Evolutionary conservation across 2,888 invertebrate genomes (phyloP), one percentile per base, ranked within the genome.

Genomic region (Drosophila melanosoma): DNA sequence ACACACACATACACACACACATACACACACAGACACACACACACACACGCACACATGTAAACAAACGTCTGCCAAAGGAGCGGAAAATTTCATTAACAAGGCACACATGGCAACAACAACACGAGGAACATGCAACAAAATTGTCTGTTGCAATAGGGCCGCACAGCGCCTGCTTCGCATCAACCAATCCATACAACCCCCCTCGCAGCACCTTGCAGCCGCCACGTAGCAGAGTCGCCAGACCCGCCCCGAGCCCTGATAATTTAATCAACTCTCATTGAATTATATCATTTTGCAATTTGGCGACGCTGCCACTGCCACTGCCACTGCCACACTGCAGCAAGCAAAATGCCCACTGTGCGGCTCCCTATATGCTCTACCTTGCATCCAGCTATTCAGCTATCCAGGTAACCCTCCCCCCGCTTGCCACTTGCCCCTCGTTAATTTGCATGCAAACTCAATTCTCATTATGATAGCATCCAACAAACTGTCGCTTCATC

Each of bases 261-360:
- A 87, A 91, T 84, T 87, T 90, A 88, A 88, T 88, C 90, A 88
- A 90, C 88, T 88, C 91, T 88, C 91, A 88, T 88, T 88, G 90
- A 90, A 88, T 88, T 88, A 88, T 90, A 81, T 88, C 90, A 88
- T 88, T 88, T 88, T 88, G 87, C 85, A 87, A 87, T 87, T 87
- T 90, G 84, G 69, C 60, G 40, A 54, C 56, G 73, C 68, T 82
- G 85, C 76, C 60, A 38, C 60, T 73, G 75, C 49, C 29, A 29
- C 29, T 29, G 29, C 29, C 29, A 5, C 29, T 29, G 29, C 29
- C 29, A 6, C 68, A 38, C 60, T 69, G 75, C 52, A 57, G 36
- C 81, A 36, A 54, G 11, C 45, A 8, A 23, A 45, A 45, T 45
- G 45, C 54, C 54, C 36, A 36, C 53, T 35, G 23, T 54, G 48